phyloP scores from a whole-genome alignment of 2,113 vertebrate species.

The Climacteris rufus region DNA sequence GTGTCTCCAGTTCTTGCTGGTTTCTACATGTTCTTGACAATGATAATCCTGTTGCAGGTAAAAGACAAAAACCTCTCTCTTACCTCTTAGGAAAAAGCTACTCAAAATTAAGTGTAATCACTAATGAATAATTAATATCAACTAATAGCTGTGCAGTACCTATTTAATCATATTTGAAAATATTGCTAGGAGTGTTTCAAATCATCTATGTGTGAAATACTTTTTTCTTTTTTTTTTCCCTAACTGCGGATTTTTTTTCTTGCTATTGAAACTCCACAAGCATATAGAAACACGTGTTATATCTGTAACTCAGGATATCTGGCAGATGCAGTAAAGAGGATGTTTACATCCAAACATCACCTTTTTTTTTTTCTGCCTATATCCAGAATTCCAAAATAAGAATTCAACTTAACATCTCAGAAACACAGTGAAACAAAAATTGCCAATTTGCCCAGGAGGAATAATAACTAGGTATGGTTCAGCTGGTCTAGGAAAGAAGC shows the following conservation, averaged over 20 bases:
- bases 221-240: background rate
- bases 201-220: background rate
- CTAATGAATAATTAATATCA: background rate
- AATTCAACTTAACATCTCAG: background rate
- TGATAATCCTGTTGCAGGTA: conserved; percentile 97
- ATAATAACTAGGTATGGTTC: background rate
- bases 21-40: conserved; percentile 92
- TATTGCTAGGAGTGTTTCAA: background rate
- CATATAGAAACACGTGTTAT: background rate
- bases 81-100: background rate
- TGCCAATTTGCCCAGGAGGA: background rate
- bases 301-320: background rate
- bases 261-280: background rate
- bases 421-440: background rate
- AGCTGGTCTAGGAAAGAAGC: background rate
- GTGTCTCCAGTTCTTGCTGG: conserved; percentile 70
- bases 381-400: background rate
- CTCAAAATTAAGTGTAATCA: background rate
- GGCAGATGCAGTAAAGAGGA: background rate
- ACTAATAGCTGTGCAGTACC: background rate
- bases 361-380: background rate
- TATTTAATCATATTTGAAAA: background rate
- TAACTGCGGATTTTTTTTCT: background rate
- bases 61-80: background rate
- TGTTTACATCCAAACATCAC: background rate